These are phyloP conservation scores for Habroteleia sp. DNA, from an alignment of 2,888 invertebrate species.

Conservation along the genomic window DNA sequence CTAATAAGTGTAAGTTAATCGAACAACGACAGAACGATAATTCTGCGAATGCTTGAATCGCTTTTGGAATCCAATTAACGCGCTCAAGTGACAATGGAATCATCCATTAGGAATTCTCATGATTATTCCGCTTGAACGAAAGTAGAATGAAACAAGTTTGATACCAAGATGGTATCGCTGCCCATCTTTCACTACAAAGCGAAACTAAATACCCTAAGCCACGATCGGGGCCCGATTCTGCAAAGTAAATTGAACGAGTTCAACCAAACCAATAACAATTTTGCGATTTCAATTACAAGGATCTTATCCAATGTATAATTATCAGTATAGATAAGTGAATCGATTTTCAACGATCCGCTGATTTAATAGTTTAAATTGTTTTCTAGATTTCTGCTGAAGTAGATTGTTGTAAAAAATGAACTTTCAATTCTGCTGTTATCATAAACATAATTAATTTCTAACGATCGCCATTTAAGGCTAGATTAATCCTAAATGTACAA, in stretches of 20 bases:
- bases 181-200: conserved; percentile 78
- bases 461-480: too few species aligned
- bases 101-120: conserved; percentile 78
- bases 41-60: conserved; percentile 69
- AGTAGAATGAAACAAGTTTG: conserved; percentile 69
- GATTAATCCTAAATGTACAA: too few species aligned
- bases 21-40: conserved; percentile 30
- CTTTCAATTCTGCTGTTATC: too few species aligned
- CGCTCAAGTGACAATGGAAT: conserved; percentile 72
- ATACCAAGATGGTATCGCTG: conserved; percentile 71
- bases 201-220: conserved; percentile 77
- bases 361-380: too few species aligned
- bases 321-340: conserved; percentile 1
- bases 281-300: conserved; percentile 41
- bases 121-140: conserved; percentile 74
- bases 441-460: too few species aligned
- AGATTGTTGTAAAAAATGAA: too few species aligned
- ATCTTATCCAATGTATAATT: conserved; percentile 22
- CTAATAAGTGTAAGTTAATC: conserved; percentile 57
- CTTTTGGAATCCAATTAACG: conserved; percentile 74
- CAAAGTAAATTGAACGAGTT: conserved; percentile 10
- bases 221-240: conserved; percentile 65
- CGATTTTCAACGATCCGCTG: background rate
- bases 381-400: too few species aligned
- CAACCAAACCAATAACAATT: conserved; percentile 17